Evolutionary conservation across 2,113 vertebrate species (phyloP), one percentile per base, ranked within the genome.

Genomic region (Pitta sordida): DNA sequence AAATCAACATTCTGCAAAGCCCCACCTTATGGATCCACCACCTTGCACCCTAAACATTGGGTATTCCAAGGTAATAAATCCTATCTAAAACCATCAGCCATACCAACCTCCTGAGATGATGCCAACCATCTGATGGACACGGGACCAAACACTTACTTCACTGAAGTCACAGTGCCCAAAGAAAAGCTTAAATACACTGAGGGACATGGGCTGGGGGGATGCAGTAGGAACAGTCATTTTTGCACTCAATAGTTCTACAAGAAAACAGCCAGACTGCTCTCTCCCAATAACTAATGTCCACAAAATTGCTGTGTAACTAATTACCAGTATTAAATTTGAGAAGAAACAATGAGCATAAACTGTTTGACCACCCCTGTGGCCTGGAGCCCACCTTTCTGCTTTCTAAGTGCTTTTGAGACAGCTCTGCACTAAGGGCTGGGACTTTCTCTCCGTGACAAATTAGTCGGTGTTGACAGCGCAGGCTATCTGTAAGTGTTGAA

Each of bases 371-470:
- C 91, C 86, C 59, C 49, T 19, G 64, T 60, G 83, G 85, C 75
- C 86, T 58, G 68, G 26, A 94, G 91, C 69, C 91, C 93, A 95
- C 94, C 87, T 88, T 95, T 90, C 75, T 91, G 59, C 69, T 95
- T 67, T 37, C 64, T 59, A 74, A 94, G 62, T 59, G 87, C 87
- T 90, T 93, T 92, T 34, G 48, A 75, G 91, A 83, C 73, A 78
- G 91, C 90, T 90, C 84, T 59, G 64, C 37, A 68, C 83, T 83
- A 94, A 91, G 1, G 30, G 59, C 64, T 64, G 58, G 24, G 86
- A 94, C 81, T 91, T 94, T 91, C 68, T 81, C 55, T 83, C 86
- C 0, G 0, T 68, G 95, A 95, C 85, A 90, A 92, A 95, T 94
- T 58, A 83, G 88, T 30, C 4, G 12, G 60, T 81, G 91, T 60